These are phyloP conservation scores for Ornithorhynchus anatinus DNA, from an alignment of 2,113 vertebrate species.

Conservation along the genomic window DNA sequence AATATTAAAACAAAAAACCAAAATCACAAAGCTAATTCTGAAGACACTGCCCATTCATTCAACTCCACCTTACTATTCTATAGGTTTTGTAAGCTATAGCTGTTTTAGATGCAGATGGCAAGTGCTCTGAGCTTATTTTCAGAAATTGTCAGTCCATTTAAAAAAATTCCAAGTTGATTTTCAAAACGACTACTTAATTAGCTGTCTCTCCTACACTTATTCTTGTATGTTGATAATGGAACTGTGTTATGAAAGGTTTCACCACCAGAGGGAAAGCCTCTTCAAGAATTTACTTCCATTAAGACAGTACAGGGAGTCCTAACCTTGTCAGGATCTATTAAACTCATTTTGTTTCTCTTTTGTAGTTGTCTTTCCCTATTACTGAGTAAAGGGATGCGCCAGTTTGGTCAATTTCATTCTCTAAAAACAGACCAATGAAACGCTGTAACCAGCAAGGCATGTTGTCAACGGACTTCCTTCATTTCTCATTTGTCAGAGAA, in stretches of 20 bases:
- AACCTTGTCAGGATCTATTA: neutral
- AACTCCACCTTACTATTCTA: neutral
- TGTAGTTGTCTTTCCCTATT: neutral
- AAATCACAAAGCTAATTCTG: neutral
- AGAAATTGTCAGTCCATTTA: neutral
- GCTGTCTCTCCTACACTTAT: neutral
- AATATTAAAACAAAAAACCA: no score
- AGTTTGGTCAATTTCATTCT: neutral
- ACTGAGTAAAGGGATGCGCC: neutral
- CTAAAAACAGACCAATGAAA: neutral
- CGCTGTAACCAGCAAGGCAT: neutral
- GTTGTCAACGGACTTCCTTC: neutral
- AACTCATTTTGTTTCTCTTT: neutral
- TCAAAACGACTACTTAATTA: neutral
- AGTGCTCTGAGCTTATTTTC: neutral
- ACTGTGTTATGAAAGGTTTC: neutral
- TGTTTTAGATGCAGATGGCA: neutral
- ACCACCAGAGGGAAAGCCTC: neutral
- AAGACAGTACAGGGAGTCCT: neutral
- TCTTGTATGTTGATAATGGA: neutral
- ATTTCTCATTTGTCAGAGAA: neutral
- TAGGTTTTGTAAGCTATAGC: neutral
- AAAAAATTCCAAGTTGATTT: neutral
- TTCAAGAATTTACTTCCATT: neutral
- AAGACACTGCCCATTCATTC: neutral